phyloP scores from a whole-genome alignment of 2,888 invertebrate species.

The Emmelina monodactyla region DNA sequence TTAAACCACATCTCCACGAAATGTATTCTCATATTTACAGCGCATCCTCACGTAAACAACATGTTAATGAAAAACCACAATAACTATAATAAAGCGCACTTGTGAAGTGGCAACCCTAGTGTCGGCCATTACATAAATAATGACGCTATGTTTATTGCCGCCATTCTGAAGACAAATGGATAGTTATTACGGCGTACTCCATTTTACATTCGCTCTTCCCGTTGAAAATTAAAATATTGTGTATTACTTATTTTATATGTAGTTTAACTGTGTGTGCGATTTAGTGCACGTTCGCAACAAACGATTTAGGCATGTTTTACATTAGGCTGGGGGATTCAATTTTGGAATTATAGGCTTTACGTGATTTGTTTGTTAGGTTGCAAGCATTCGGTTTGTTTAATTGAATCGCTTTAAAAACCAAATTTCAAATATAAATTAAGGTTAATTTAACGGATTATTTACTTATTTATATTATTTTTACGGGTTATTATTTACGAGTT shows the following conservation, averaged over 20 bases:
- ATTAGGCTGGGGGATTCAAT: no score
- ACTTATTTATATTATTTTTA: no score
- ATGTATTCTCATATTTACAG: no score
- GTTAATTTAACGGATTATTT: no score
- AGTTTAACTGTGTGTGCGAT: constrained; percentile 48
- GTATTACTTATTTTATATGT: constrained; percentile 54
- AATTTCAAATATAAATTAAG: no score
- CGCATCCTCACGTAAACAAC: constrained; percentile 26
- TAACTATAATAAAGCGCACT: constrained; percentile 55
- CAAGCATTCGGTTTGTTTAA: no score
- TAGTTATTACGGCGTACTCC: constrained; percentile 62
- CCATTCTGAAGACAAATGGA: constrained; percentile 67
- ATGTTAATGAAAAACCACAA: constrained; percentile 57
- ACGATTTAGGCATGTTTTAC: no score
- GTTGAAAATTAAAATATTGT: constrained; percentile 64
- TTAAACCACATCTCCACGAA: no score
- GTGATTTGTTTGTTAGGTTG: no score
- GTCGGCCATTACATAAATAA: constrained; percentile 64
- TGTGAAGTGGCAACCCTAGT: constrained; percentile 54
- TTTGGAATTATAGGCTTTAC: no score
- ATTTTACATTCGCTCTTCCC: constrained; percentile 58
- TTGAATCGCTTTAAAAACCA: no score
- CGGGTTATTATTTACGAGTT: no score
- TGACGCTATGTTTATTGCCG: constrained; percentile 62
- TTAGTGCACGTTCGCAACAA: constrained; percentile 19